Conservation (phyloP, 2,797 vertebrate species). For the Phalloptychus januarius region DNA sequence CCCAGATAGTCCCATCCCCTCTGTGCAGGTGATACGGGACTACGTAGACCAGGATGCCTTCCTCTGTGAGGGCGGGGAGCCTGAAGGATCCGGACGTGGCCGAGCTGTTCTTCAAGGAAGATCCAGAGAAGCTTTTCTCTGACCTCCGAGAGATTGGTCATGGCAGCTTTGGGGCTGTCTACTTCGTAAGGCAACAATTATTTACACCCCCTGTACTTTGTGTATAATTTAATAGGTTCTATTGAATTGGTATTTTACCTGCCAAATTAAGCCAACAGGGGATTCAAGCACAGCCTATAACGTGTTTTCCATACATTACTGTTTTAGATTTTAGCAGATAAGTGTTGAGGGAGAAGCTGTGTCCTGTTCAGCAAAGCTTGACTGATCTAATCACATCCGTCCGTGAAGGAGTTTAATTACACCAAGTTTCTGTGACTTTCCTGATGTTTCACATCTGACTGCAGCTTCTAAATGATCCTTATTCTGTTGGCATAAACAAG, state of each 20-base stretch:
- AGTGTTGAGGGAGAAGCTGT: neutral
- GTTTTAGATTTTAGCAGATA: neutral
- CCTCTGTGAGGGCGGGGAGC: slow-evolving; percentile 96
- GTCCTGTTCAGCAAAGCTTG: slow-evolving; percentile 1
- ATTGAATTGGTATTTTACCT: neutral
- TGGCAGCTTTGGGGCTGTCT: slow-evolving; percentile 98
- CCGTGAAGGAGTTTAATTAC: neutral
- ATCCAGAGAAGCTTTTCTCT: slow-evolving; percentile 97
- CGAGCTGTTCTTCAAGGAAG: slow-evolving; percentile 98
- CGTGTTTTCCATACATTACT: neutral
- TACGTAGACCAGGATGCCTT: slow-evolving; percentile 90
- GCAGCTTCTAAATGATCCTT: neutral
- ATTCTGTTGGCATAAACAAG: slow-evolving; percentile 2
- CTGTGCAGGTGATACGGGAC: slow-evolving; percentile 77
- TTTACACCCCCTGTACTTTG: slow-evolving; percentile 5
- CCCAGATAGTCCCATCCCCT: slow-evolving; percentile 89
- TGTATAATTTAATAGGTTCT: neutral
- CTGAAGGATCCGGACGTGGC: slow-evolving; percentile 98
- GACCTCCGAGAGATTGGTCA: slow-evolving; percentile 98
- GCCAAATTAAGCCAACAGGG: neutral
- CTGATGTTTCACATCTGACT: slow-evolving; percentile 5
- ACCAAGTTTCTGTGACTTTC: slow-evolving; percentile 8
- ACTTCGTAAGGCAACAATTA: slow-evolving; percentile 88
- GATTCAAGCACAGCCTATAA: neutral
- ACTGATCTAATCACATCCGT: slow-evolving; percentile 8